Conservation (phyloP, 2,113 vertebrate species). For the Otocyon megalotis region DNA sequence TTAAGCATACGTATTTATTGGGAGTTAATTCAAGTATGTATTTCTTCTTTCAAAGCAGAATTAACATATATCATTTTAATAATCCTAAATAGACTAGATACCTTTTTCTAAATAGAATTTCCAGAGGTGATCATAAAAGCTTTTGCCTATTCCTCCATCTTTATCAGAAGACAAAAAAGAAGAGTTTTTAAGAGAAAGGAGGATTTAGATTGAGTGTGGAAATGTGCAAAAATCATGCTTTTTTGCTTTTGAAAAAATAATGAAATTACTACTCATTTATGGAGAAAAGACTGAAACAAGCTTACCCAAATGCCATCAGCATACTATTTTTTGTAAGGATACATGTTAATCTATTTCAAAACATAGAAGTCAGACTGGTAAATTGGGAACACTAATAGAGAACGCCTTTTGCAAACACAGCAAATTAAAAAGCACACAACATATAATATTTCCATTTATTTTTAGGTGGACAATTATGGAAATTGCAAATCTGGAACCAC, state of each 20-base stretch:
- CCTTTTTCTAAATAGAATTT: background rate
- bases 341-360: slow-evolving; percentile 65
- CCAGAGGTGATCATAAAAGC: background rate
- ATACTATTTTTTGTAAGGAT: slow-evolving; percentile 18
- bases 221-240: background rate
- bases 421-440: slow-evolving; percentile 46
- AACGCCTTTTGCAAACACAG: background rate
- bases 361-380: slow-evolving; percentile 52
- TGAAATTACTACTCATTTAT: slow-evolving; percentile 1
- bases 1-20: background rate
- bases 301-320: background rate
- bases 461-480: slow-evolving; percentile 61
- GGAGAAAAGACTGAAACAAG: background rate
- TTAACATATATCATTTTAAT: background rate
- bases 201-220: background rate
- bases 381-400: background rate
- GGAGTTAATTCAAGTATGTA: background rate
- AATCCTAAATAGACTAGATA: background rate
- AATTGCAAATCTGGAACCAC: slow-evolving; percentile 49
- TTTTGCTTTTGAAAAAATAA: background rate
- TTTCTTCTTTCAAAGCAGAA: background rate
- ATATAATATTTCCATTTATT: slow-evolving; percentile 60
- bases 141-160: background rate
- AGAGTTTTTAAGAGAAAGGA: background rate
- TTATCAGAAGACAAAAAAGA: background rate